These are phyloP conservation scores for Megalops atlanticus DNA, from an alignment of 2,113 vertebrate species.

Conservation along the genomic window DNA sequence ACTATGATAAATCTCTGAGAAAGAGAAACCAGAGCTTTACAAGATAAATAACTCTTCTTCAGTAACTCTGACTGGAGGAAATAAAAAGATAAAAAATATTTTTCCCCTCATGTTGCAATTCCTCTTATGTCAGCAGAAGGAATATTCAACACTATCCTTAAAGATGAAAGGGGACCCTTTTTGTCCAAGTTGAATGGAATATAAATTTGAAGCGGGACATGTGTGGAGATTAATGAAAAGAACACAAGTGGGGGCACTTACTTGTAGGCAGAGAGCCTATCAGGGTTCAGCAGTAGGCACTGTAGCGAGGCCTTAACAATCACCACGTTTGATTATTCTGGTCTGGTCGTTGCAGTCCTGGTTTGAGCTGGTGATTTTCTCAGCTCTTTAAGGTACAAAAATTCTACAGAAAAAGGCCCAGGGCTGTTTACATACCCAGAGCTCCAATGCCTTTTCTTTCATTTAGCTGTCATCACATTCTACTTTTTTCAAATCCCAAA, in stretches of 20 bases:
- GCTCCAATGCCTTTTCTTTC: conserved; percentile 11
- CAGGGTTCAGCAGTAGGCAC: background rate
- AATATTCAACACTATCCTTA: background rate
- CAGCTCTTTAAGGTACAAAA: background rate
- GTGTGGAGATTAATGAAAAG: background rate
- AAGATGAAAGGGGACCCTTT: background rate
- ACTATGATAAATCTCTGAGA: no score
- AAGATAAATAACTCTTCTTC: no score
- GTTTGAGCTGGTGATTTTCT: background rate
- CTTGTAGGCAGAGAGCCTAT: background rate
- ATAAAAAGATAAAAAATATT: background rate
- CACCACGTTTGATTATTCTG: conserved; percentile 33
- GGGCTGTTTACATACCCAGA: conserved; percentile 36
- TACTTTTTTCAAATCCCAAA: conserved; percentile 28
- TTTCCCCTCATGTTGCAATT: background rate
- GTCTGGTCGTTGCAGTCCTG: conserved; percentile 8
- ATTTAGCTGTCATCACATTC: conserved; percentile 18
- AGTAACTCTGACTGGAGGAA: background rate
- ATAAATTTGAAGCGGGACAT: background rate
- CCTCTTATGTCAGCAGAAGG: background rate
- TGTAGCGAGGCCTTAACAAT: conserved; percentile 13
- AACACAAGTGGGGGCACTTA: background rate
- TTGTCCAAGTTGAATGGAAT: background rate
- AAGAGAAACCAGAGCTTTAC: no score
- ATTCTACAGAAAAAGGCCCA: conserved; percentile 1